These are phyloP conservation scores for Drosophila cognata DNA, from an alignment of 2,888 invertebrate genomes.

Conservation along the genomic window DNA sequence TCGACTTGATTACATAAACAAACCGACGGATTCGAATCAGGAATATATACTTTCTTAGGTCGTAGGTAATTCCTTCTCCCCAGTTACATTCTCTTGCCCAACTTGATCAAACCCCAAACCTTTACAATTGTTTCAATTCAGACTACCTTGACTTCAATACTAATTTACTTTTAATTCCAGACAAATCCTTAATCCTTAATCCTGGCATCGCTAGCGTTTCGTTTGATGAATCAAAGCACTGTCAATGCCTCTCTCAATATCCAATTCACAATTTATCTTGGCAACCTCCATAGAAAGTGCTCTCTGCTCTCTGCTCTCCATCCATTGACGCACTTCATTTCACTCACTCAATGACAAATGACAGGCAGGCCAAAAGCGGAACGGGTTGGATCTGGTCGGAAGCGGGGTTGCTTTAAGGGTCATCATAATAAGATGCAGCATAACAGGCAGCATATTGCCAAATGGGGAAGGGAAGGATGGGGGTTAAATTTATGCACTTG, in stretches of 20 bases:
- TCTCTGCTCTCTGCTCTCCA: conserved; percentile 1
- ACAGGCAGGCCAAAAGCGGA: conserved; percentile 30
- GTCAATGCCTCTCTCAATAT: conserved; percentile 26
- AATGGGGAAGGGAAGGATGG: neutral
- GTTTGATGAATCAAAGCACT: conserved; percentile 40
- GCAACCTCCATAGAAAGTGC: conserved; percentile 9
- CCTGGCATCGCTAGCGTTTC: conserved; percentile 2
- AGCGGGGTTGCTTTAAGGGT: neutral
- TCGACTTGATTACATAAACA: too few species aligned
- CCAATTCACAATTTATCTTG: conserved; percentile 1
- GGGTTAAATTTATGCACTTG: conserved; percentile 72
- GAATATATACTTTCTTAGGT: neutral
- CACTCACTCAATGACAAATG: conserved; percentile 59
- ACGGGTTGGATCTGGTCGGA: neutral
- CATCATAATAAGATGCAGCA: conserved; percentile 48
- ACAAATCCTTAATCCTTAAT: conserved; percentile 2
- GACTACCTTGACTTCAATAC: neutral
- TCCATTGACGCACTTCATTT: conserved; percentile 56
- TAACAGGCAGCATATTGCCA: conserved; percentile 59
- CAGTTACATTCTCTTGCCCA: neutral
- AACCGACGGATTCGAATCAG: neutral
- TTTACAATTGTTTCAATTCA: neutral
- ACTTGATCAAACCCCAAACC: neutral
- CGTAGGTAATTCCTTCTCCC: neutral
- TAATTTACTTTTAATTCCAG: neutral